These are phyloP conservation scores for Cynaeus angustus DNA, from an alignment of 2,888 invertebrate species.

Conservation along the genomic window DNA sequence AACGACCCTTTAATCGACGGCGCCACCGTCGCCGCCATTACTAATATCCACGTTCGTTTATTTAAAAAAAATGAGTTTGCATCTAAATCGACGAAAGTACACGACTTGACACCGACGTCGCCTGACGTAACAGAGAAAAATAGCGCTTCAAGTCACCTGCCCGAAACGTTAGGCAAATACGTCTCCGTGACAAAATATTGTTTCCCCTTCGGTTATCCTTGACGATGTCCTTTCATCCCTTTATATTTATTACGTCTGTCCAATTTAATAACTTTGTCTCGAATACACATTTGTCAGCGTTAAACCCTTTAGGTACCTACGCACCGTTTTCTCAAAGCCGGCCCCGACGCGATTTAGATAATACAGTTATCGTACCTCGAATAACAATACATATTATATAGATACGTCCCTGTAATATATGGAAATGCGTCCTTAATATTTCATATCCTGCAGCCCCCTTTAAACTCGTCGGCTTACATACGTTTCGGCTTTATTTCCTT, in stretches of 20 bases:
- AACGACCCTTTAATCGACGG: not conserved
- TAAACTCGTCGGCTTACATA: slow-evolving; percentile 10
- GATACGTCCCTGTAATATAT: slow-evolving; percentile 1
- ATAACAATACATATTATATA: slow-evolving; percentile 26
- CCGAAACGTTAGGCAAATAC: slow-evolving; percentile 1
- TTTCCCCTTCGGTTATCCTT: slow-evolving; percentile 22
- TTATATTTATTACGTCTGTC: slow-evolving; percentile 19
- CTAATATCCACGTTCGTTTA: no score
- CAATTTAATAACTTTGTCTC: slow-evolving; percentile 24
- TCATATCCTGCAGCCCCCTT: slow-evolving; percentile 11
- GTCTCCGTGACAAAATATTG: slow-evolving; percentile 17
- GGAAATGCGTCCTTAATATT: slow-evolving; percentile 12
- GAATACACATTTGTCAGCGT: slow-evolving; percentile 22
- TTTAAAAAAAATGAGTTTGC: no score
- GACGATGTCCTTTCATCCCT: slow-evolving; percentile 15
- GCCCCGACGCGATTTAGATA: slow-evolving; percentile 13
- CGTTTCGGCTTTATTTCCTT: slow-evolving; percentile 16
- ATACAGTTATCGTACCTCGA: slow-evolving; percentile 15
- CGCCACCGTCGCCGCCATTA: no score
- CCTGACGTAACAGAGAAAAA: not conserved
- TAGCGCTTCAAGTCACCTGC: not conserved
- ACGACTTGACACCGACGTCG: not conserved
- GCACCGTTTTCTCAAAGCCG: slow-evolving; percentile 11
- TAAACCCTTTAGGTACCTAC: slow-evolving; percentile 19
- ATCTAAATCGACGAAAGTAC: not conserved